Evolutionary conservation across 53 echinoderm and acorn worm genomes (phyloP), one percentile per base, ranked within the genome.

Genomic region (Astropecten irregularis): DNA sequence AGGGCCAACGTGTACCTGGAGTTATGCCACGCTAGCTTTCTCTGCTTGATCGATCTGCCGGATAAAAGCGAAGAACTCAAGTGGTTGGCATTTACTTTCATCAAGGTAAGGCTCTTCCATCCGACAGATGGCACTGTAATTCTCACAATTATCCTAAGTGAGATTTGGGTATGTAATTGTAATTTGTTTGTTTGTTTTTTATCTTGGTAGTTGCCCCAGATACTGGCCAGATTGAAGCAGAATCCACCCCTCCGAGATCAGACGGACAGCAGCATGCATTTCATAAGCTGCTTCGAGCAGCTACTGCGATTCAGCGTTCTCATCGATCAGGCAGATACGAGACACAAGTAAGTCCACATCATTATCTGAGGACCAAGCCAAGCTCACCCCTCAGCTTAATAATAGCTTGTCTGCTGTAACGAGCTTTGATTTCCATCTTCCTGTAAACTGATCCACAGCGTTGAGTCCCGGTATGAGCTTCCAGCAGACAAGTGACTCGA

Each of bases 11-110:
- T 96, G 6, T 93, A 91, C 74, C 77, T 86, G 11, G 93, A 91
- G 62, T 64, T 96, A 46, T 89, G 91, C 53, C 88, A 91, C 40
- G 93, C 93, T 25, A 86, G 91, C 27, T 73, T 96, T 16, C 61
- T 91, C 16, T 93, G 96, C 0, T 52, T 93, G 9, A 89, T 93
- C 14, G 96, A 93, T 67, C 81, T 88, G 11, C 55, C 77, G n/a
- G 96, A 91, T 49, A 65, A 84, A 10, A 88, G 70, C 9, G 93
- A 96, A 20, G 93, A 96, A 62, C 91, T 96, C 60, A 93, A 93
- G 48, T 96, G 93, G 87, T 77, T 89, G 49, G 93, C 96, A 20
- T 96, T 96, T 61, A 87, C 93, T 18, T 96, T 91, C 54, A 89
- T 96, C 53, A 96, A 96, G 91, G 96, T 96, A 88, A 54, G 88